A percentile compares a stretch with the other conserved stretches of the same genome.
phyloP scores from a whole-genome alignment of 2,797 vertebrate genomes.

The Anabas testudineus region DNA sequence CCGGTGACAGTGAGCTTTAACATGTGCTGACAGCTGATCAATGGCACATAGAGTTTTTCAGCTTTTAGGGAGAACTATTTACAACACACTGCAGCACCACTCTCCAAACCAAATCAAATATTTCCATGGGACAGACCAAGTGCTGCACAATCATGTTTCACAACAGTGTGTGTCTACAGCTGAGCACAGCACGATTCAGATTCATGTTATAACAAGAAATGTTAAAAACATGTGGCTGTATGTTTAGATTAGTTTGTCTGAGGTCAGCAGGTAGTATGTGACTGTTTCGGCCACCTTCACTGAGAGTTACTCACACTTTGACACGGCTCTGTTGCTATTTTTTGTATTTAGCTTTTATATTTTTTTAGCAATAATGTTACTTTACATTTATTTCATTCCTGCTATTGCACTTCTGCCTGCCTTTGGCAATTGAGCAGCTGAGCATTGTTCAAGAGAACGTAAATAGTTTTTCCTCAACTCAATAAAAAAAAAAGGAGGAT shows the following conservation, averaged over 20 bases:
- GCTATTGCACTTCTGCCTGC: not conserved
- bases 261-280: not conserved
- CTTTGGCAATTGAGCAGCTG: not conserved
- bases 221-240: not conserved
- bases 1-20: constrained; percentile 73
- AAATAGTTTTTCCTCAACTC: not conserved
- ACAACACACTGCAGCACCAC: constrained; percentile 71
- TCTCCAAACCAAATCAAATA: constrained; percentile 75
- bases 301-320: no score
- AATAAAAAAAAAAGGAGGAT: not conserved
- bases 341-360: no score
- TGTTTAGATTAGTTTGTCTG: not conserved
- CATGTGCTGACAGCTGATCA: constrained; percentile 84
- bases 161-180: not conserved
- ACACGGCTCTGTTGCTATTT: not conserved
- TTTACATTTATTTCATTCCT: not conserved
- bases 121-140: constrained; percentile 71
- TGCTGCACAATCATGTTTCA: constrained; percentile 54
- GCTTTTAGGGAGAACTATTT: constrained; percentile 83
- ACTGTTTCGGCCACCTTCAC: no score
- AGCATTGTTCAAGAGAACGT: not conserved
- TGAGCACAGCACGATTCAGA: constrained; percentile 2
- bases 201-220: not conserved
- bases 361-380: not conserved
- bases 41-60: constrained; percentile 81